Base-by-base conservation (phyloP, 2,113 vertebrate genomes). In the Microcebus ravelobensis region DNA sequence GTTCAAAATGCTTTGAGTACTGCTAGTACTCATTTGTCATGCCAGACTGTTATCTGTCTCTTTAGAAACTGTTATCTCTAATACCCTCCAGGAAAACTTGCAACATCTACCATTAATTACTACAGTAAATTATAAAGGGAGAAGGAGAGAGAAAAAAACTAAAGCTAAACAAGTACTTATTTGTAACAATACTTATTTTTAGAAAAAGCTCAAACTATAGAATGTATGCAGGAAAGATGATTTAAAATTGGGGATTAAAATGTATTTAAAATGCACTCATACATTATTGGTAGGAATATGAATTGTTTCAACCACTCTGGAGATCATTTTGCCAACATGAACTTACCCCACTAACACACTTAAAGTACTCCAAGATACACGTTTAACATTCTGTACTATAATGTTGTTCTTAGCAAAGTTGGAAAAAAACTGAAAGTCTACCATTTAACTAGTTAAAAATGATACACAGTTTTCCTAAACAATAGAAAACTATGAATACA, bases 141-240 rank as follows among this genome's bases (percentile, higher is more conserved):
- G 4, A 36, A 34, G 9, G 10, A 39, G 31, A 29, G 17, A 1
- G 0, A 39, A 83, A 83, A 68, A 74, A 95, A 91, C 15, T 42
- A 87, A 74, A 93, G 6, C 8, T 82, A 86, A 84, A 29, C 7
- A 45, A 39, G 12, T 67, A 91, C 21, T 90, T 55, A 79, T 29
- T 87, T 89, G 25, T 39, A 95, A 59, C 31, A 71, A 21, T 52
- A 89, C 15, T 39, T 73, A 77, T 34, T 87, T 92, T 88, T 61
- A 87, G 15, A 73, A 95, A 96, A 91, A 92, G 34, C 31, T 90
- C 76, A 85, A 93, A 83, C 20, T 70, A 67, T 57, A 93, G 45
- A 95, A 70, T 57, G 18, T 13, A 91, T 74, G 29, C 29, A 89
- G 57, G 61, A 90, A 94, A 80, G 13, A 91, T 31, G 8, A 92